These are phyloP conservation scores for Drosophila macrospina DNA, from an alignment of 2,888 invertebrate genomes.

Conservation along the genomic window DNA sequence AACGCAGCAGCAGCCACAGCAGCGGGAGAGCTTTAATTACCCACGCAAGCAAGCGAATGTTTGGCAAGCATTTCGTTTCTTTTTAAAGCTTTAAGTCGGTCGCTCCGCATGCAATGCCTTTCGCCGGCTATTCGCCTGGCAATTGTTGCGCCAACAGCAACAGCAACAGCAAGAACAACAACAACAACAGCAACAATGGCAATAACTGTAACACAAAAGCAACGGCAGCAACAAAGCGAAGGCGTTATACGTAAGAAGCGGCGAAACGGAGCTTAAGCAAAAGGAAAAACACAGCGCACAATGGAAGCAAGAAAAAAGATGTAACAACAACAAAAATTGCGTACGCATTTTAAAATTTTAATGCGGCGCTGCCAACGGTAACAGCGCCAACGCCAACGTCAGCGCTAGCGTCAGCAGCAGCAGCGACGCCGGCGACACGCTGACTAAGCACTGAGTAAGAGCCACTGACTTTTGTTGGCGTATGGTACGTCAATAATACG, in stretches of 20 bases:
- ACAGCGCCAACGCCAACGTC: constrained; percentile 18
- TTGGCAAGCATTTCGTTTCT: constrained; percentile 26
- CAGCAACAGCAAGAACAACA: too few relatives aligned
- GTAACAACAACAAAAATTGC: constrained; percentile 20
- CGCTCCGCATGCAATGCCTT: constrained; percentile 17
- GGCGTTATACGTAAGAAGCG: constrained; percentile 49
- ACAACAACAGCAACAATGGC: too few relatives aligned
- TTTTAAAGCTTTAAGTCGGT: constrained; percentile 51
- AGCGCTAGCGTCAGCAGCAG: not conserved
- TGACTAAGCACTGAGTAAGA: constrained; percentile 58
- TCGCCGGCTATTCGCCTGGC: constrained; percentile 51
- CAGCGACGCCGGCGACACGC: constrained; percentile 52
- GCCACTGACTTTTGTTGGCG: not conserved
- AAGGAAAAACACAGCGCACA: constrained; percentile 9
- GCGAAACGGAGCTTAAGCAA: constrained; percentile 10
- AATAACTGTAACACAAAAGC: constrained; percentile 15
- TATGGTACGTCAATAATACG: constrained; percentile 55
- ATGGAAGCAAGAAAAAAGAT: constrained; percentile 9
- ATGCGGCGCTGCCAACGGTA: constrained; percentile 62
- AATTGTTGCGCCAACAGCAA: constrained; percentile 62
- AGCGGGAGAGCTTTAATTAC: constrained; percentile 51
- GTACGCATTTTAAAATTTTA: constrained; percentile 73
- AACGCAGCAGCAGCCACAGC: not conserved
- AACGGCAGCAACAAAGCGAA: constrained; percentile 40
- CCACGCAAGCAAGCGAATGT: constrained; percentile 32